Base-by-base conservation (phyloP, 2,888 invertebrate genomes). In the Lasioglossum pauxillum region DNA sequence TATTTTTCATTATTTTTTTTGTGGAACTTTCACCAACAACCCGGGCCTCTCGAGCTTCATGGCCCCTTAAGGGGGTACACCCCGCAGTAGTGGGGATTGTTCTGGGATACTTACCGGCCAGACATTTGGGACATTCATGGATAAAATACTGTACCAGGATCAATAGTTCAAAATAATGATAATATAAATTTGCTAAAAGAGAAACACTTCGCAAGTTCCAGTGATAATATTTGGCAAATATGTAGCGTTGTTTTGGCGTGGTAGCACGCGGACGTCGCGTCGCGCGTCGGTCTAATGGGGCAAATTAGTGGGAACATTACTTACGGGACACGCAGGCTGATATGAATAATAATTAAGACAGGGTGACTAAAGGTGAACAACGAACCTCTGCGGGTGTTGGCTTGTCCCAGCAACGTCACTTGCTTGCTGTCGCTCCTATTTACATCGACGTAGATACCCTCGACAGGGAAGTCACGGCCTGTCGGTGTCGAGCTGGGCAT, bases 381-480 rank as follows among this genome's bases (percentile, higher is more conserved):
- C 69, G 16, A 76, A 94, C 94, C 93, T 90, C 84, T 91, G 8
- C 84, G 90, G 41, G 87, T 85, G 53, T 89, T 89, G 44, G 89
- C 74, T 74, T 92, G 91, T 73, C 94, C 94, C 46, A 93, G 78
- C 8, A 95, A 86, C 44, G 92, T 91, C 69, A 95, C 92, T 82
- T 91, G 91, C 57, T 90, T 90, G 80, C 89, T 91, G 85, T 95
- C 92, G 90, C 95, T 95, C n/a, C 82, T 90, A 53, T 84, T 88
- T 60, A 94, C 83, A 83, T 93, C 92, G 78, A 95, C 94, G 83
- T 90, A 88, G 16, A 94, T 88, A 27, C 92, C 93, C n/a, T 88
- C 79, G 41, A 92, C 91, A 7, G 90, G 85, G 82, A 92, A 92
- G 69, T 91, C 91, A 5, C 91, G 91, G 7, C 92, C 92, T 3